Percentiles rank a stretch among this genome's conserved stretches.
Evolutionary conservation across 1,140 invertebrate genomes (phyloP).

Genomic region (Diorhabda sublineata): DNA sequence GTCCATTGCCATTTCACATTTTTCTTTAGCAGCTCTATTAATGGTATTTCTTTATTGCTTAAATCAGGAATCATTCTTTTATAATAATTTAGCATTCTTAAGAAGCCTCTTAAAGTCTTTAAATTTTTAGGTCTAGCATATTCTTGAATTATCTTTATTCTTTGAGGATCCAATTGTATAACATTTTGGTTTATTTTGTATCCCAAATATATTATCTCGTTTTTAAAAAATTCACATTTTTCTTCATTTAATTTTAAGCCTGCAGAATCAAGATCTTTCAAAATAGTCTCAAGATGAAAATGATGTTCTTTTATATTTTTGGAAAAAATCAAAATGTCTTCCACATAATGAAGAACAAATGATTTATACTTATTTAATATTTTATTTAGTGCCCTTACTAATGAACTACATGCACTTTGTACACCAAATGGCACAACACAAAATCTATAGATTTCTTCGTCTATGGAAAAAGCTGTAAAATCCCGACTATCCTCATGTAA

Average conservation of each 20-base stretch:
- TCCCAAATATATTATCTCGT: slow-evolving; percentile 34
- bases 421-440: too few relatives aligned
- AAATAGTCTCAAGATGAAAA: slow-evolving; percentile 34
- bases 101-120: slow-evolving; percentile 28
- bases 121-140: slow-evolving; percentile 24
- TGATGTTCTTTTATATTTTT: slow-evolving; percentile 39
- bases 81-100: slow-evolving; percentile 35
- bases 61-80: slow-evolving; percentile 29
- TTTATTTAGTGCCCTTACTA: too few relatives aligned
- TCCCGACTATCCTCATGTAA: too few relatives aligned
- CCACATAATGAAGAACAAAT: slow-evolving; percentile 36
- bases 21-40: slow-evolving; percentile 34
- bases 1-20: slow-evolving; percentile 12
- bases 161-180: slow-evolving; percentile 29
- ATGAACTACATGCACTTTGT: too few relatives aligned
- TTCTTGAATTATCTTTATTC: slow-evolving; percentile 31
- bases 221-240: slow-evolving; percentile 33
- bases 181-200: slow-evolving; percentile 33
- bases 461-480: not conserved
- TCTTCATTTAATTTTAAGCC: slow-evolving; percentile 33
- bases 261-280: slow-evolving; percentile 33
- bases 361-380: slow-evolving; percentile 12
- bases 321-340: slow-evolving; percentile 43
- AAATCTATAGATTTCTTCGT: too few relatives aligned
- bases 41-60: slow-evolving; percentile 27